Percentiles rank a stretch among this genome's conserved stretches.
These are phyloP conservation scores for Scaptomyza hsui DNA, from an alignment of 1,140 invertebrate genomes.

Conservation along the genomic window DNA sequence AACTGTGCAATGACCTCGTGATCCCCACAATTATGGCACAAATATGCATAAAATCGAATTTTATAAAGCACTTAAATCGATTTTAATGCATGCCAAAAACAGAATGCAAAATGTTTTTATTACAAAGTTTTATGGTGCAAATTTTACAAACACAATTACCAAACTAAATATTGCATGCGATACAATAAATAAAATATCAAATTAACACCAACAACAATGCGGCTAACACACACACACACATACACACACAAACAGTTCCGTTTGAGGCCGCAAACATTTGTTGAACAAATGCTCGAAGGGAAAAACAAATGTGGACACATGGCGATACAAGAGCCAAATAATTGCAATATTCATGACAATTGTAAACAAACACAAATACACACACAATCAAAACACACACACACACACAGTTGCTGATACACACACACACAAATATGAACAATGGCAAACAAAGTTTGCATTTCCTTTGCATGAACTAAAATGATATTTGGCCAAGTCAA, in stretches of 20 bases:
- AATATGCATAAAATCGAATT: slow-evolving; percentile 11
- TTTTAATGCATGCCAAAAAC: slow-evolving; percentile 45
- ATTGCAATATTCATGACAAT: slow-evolving; percentile 82
- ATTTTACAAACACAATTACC: slow-evolving; percentile 69
- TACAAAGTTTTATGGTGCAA: slow-evolving; percentile 17
- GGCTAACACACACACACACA: slow-evolving; percentile 20
- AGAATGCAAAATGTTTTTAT: slow-evolving; percentile 26
- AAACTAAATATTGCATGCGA: slow-evolving; percentile 71
- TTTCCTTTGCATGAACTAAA: slow-evolving; percentile 67
- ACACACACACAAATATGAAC: slow-evolving; percentile 8
- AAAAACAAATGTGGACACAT: slow-evolving; percentile 55
- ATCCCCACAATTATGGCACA: background rate
- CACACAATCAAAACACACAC: background rate
- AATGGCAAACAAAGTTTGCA: slow-evolving; percentile 65
- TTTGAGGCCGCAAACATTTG: slow-evolving; percentile 42
- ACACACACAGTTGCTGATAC: background rate
- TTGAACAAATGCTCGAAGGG: slow-evolving; percentile 39
- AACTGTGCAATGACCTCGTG: slow-evolving; percentile 18
- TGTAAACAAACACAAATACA: slow-evolving; percentile 61
- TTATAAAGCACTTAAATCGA: slow-evolving; percentile 34
- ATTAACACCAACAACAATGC: slow-evolving; percentile 67
- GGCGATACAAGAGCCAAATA: slow-evolving; percentile 70
- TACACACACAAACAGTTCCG: slow-evolving; percentile 11
- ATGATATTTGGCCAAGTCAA: slow-evolving; percentile 63
- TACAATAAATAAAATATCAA: slow-evolving; percentile 81